A percentile compares a stretch with the other conserved stretches of the same genome.
These are phyloP conservation scores for Catagonus wagneri DNA, from an alignment of 2,113 vertebrate genomes.

Conservation along the genomic window DNA sequence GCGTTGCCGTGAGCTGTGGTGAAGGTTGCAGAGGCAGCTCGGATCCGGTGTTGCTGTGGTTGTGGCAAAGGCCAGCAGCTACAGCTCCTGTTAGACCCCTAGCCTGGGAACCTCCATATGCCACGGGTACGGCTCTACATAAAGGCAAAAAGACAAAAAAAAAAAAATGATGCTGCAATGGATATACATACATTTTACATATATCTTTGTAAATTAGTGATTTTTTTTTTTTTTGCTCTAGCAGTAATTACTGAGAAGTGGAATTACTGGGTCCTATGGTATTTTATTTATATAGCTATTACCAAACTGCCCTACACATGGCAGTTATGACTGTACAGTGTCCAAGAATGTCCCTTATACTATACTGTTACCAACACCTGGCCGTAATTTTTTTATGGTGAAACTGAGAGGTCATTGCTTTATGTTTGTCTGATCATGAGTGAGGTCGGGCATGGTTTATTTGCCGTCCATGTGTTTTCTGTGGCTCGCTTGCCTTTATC, in stretches of 20 bases:
- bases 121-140: too few species aligned
- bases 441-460: not conserved
- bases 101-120: too few species aligned
- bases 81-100: too few species aligned
- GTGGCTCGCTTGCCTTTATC: conserved; percentile 12
- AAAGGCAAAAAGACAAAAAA: too few species aligned
- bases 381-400: not conserved
- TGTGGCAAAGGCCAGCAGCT: too few species aligned
- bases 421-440: not conserved
- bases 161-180: not conserved
- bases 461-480: not conserved
- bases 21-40: too few species aligned
- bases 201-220: not conserved
- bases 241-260: not conserved
- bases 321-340: not conserved
- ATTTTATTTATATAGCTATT: not conserved
- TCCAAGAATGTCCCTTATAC: too few species aligned
- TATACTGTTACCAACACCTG: not conserved
- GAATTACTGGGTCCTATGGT: not conserved
- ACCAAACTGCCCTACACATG: not conserved
- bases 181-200: not conserved
- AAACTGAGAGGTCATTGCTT: not conserved
- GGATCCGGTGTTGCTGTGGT: too few species aligned
- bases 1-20: too few species aligned
- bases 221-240: too few species aligned